phyloP scores from a whole-genome alignment of 2,888 invertebrate genomes.

The Ennomos quercinarius region DNA sequence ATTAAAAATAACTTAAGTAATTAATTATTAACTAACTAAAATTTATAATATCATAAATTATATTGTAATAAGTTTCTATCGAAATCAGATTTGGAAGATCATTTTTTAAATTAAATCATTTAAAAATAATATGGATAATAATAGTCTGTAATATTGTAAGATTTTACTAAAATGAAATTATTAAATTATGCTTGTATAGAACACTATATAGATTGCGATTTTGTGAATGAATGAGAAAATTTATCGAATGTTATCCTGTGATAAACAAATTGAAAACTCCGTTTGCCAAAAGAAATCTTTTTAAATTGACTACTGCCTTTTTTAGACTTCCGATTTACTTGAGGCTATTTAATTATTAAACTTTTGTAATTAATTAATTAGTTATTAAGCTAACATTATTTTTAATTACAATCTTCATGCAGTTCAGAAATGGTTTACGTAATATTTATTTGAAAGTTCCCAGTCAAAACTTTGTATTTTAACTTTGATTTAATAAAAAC shows the following conservation, averaged over 20 bases:
- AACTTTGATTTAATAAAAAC: slow-evolving; percentile 49
- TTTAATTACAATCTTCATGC: background rate
- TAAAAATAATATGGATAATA: no score
- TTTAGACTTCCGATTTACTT: slow-evolving; percentile 37
- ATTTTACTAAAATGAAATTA: slow-evolving; percentile 4
- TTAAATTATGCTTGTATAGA: background rate
- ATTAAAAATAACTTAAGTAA: no score
- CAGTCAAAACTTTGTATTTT: slow-evolving; percentile 47
- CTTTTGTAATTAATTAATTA: no score
- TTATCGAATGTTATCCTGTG: slow-evolving; percentile 36
- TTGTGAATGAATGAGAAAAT: slow-evolving; percentile 2
- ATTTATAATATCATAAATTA: no score
- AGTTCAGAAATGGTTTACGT: slow-evolving; percentile 17
- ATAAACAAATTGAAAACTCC: slow-evolving; percentile 33
- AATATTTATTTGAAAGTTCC: slow-evolving; percentile 49
- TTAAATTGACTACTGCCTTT: slow-evolving; percentile 22
- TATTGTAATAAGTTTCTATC: no score
- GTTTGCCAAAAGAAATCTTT: slow-evolving; percentile 53
- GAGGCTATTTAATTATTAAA: slow-evolving; percentile 21
- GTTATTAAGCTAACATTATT: background rate
- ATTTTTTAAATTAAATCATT: no score
- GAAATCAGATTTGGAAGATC: no score
- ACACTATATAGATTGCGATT: slow-evolving; percentile 8
- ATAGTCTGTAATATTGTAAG: slow-evolving; percentile 1
- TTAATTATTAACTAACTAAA: no score